These are phyloP conservation scores for Hirtodrosophila confusa DNA, from an alignment of 2,888 invertebrate species.

Conservation along the genomic window DNA sequence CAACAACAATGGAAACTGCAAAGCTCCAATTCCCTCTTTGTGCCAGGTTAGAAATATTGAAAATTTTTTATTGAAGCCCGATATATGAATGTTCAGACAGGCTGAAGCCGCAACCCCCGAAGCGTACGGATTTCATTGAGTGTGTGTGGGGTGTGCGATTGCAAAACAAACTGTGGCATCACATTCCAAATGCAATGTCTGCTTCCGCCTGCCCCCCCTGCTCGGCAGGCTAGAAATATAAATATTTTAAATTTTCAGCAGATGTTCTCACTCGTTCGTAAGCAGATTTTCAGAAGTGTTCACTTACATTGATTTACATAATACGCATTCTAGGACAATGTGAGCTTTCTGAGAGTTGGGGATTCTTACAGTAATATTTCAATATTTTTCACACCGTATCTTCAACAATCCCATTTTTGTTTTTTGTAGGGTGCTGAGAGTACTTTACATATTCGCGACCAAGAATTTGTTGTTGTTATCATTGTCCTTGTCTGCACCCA, in stretches of 20 bases:
- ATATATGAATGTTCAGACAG: slow-evolving; percentile 59
- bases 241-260: slow-evolving; percentile 68
- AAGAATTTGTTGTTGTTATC: slow-evolving; percentile 11
- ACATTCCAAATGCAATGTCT: slow-evolving; percentile 55
- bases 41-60: slow-evolving; percentile 72
- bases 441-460: slow-evolving; percentile 9
- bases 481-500: slow-evolving; percentile 34
- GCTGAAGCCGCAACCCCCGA: slow-evolving; percentile 19
- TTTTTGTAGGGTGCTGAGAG: slow-evolving; percentile 5
- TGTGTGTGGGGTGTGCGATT: slow-evolving; percentile 14
- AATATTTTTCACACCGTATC: slow-evolving; percentile 26
- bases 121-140: slow-evolving; percentile 20
- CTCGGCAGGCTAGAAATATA: slow-evolving; percentile 12
- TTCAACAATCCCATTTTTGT: slow-evolving; percentile 15
- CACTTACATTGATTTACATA: slow-evolving; percentile 71
- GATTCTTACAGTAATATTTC: slow-evolving; percentile 38
- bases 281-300: slow-evolving; percentile 68
- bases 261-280: slow-evolving; percentile 61
- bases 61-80: slow-evolving; percentile 65
- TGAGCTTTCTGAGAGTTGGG: slow-evolving; percentile 2
- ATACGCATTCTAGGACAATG: slow-evolving; percentile 33
- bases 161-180: slow-evolving; percentile 62
- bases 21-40: slow-evolving; percentile 25
- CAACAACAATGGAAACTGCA: slow-evolving; percentile 54
- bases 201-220: neutral